These are phyloP conservation scores for Zalophus californianus DNA, from an alignment of 2,797 vertebrate species.

Conservation along the genomic window DNA sequence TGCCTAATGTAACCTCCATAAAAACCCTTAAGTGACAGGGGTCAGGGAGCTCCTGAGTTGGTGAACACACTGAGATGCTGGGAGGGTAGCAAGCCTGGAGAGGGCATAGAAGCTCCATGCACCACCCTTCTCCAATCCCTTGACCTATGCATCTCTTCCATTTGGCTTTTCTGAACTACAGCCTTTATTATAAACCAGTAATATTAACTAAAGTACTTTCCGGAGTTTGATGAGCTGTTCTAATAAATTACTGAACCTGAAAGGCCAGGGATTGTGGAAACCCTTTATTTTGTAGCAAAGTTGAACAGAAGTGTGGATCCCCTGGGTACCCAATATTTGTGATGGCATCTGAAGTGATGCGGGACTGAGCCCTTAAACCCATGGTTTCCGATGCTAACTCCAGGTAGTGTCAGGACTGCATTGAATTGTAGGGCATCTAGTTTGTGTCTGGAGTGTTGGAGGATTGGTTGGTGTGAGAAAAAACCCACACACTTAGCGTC, in stretches of 20 bases:
- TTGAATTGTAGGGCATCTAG: neutral
- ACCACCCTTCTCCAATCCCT: neutral
- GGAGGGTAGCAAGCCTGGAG: neutral
- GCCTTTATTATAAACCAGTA: neutral
- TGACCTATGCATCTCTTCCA: neutral
- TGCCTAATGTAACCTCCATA: neutral
- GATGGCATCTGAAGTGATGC: neutral
- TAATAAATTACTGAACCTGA: neutral
- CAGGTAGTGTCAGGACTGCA: neutral
- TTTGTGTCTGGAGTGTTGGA: neutral
- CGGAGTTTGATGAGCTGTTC: neutral
- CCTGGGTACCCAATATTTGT: neutral
- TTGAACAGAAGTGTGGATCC: neutral
- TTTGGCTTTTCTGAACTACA: neutral
- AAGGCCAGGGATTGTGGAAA: neutral
- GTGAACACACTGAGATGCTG: neutral
- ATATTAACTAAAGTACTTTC: neutral
- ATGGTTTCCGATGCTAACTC: neutral
- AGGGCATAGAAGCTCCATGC: neutral
- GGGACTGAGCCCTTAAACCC: neutral
- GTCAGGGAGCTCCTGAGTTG: neutral
- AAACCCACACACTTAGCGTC: neutral
- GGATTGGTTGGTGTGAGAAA: neutral
- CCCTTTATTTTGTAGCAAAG: neutral
- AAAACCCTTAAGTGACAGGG: neutral